Percentiles rank a stretch among this genome's conserved stretches.
phyloP scores from a whole-genome alignment of 1,140 invertebrate species.

The Stenopsyche tienmushanensis region DNA sequence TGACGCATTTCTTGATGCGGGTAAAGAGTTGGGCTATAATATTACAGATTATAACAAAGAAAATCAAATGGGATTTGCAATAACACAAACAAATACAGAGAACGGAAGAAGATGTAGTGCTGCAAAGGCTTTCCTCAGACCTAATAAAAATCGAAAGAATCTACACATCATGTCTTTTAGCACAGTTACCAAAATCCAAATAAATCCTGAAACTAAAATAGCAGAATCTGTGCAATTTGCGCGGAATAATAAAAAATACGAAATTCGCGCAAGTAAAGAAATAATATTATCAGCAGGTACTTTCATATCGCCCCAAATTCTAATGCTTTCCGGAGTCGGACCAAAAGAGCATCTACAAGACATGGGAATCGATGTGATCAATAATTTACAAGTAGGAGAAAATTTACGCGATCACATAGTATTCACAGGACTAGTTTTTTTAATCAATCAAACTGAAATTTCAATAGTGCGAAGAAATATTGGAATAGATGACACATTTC shows the following conservation, averaged over 20 bases:
- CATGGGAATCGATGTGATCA: slow-evolving; percentile 56
- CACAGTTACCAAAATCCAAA: slow-evolving; percentile 66
- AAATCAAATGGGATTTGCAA: slow-evolving; percentile 53
- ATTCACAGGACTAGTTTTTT: slow-evolving; percentile 63
- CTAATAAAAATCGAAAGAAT: slow-evolving; percentile 57
- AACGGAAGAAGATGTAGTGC: slow-evolving; percentile 61
- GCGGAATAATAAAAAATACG: slow-evolving; percentile 50
- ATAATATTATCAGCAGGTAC: slow-evolving; percentile 71
- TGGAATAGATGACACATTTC: too few species aligned
- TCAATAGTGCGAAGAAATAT: too few species aligned
- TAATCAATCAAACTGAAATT: slow-evolving; percentile 51
- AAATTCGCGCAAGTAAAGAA: slow-evolving; percentile 62
- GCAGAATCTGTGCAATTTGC: slow-evolving; percentile 63
- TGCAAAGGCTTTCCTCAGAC: slow-evolving; percentile 65
- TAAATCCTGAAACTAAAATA: slow-evolving; percentile 60
- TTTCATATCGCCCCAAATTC: slow-evolving; percentile 69
- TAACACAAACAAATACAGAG: slow-evolving; percentile 58
- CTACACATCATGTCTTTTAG: slow-evolving; percentile 60
- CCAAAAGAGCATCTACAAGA: slow-evolving; percentile 62
- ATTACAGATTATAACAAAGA: slow-evolving; percentile 57
- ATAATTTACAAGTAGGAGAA: slow-evolving; percentile 67
- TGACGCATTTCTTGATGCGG: slow-evolving; percentile 69
- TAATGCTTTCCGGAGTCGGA: slow-evolving; percentile 78
- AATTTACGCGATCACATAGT: slow-evolving; percentile 73
- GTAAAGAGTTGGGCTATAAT: slow-evolving; percentile 69